Base-by-base conservation (phyloP, 2,888 invertebrate species). In the Cephus sareptanus region DNA sequence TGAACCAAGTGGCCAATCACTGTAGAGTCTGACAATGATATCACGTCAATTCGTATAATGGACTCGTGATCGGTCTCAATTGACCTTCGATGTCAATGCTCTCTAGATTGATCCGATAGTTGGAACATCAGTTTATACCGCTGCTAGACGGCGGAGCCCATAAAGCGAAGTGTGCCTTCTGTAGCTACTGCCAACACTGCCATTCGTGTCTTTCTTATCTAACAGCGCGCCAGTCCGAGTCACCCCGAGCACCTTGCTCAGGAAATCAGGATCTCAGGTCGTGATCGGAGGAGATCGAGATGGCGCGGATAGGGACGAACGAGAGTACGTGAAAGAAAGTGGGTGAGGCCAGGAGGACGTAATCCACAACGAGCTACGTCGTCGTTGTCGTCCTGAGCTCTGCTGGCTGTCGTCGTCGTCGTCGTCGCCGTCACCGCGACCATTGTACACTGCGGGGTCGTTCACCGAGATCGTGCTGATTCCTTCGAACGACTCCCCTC, bases 391-490 rank as follows among this genome's bases (percentile, higher is more conserved):
- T 40, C 37, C 15, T 15, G 37, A 1, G 4, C 37, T 77, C 79
- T 70, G 77, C 78, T 75, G 78, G 81, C n/a, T 12, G 15, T 15
- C 71, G 74, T 74, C 80, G 13, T 4, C 70, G 74, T 34, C 80
- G 76, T 74, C 70, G 74, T 74, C 80, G 76, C 12, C 79, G 77
- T 79, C 76, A 75, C 74, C 76, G 75, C 71, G 75, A 75, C 80
- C 79, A 83, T 83, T 84, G 81, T 83, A 83, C 80, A 71, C 71
- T 79, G 73, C 77, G 76, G 79, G 81, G 77, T 85, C 85, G 82
- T 85, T 86, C 83, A 75, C 80, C 82, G 81, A 76, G 85, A 84
- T 87, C 86, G 85, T 83, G 87, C 85, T 84, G 86, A 87, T 85
- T 87, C 83, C 84, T 82, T 81, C 74, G 70, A 78, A 83, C 79